phyloP scores from a whole-genome alignment of 2,113 vertebrate genomes.

The Camelus bactrianus region DNA sequence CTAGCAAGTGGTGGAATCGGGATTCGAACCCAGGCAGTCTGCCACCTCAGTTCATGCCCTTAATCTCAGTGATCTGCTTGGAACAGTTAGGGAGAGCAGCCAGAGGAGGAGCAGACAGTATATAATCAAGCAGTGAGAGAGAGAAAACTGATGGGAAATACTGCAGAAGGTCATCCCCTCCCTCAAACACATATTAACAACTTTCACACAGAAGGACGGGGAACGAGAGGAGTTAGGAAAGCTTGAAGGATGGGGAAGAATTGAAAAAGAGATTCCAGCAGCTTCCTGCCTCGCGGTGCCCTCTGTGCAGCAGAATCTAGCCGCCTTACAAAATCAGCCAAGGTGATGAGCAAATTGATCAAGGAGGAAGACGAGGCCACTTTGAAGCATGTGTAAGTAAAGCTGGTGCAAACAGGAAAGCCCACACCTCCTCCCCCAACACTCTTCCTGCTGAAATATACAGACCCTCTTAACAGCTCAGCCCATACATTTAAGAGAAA shows the following conservation, averaged over 20 bases:
- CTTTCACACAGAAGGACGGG: neutral
- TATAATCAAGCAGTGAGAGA: neutral
- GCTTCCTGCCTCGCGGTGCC: constrained; percentile 42
- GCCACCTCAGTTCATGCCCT: neutral
- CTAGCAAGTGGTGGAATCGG: neutral
- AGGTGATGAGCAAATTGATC: constrained; percentile 81
- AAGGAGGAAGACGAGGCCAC: constrained; percentile 47
- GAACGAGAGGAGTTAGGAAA: neutral
- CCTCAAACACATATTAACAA: neutral
- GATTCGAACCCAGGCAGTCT: neutral
- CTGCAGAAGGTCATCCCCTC: fast-evolving
- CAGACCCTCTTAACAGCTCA: constrained; percentile 57
- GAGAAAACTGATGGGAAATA: neutral
- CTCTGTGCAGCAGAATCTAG: constrained; percentile 58
- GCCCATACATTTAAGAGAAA: constrained; percentile 64
- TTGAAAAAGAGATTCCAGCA: neutral
- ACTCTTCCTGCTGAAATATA: constrained; percentile 53
- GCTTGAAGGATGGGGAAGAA: neutral
- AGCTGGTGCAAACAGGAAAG: constrained; percentile 55
- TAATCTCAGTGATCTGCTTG: neutral
- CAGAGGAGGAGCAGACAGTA: neutral
- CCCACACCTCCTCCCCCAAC: constrained; percentile 61
- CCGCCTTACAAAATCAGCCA: constrained; percentile 69
- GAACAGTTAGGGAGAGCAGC: neutral
- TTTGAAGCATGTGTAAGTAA: constrained; percentile 59